Base-by-base conservation (phyloP, 2,113 vertebrate species). In the Paralichthys olivaceus region DNA sequence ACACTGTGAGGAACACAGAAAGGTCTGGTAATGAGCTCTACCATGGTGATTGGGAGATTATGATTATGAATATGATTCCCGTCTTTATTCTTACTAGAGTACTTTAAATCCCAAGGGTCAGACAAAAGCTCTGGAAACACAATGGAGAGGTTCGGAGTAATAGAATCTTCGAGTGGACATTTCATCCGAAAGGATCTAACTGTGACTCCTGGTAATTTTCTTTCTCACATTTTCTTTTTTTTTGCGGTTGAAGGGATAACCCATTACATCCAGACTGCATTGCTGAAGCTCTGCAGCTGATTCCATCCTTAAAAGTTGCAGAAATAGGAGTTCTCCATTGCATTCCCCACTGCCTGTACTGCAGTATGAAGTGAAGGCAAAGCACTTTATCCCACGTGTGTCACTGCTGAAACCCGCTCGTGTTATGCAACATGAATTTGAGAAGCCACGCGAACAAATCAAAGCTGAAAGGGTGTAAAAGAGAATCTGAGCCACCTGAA, bases 1-100 rank as follows among this genome's bases (percentile, higher is more conserved):
- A 85, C 81, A 89, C 81, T 69, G 83, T 63, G 77, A 91, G 85
- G 75, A 91, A 88, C 91, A 90, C 76, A 86, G 84, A 93, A 89
- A 91, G 90, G 84, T 92, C 90, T 91, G 84, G 90, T 93, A 92
- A 94, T 93, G 88, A 94, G 91, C 92, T 90, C 86, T 43, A 84
- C 88, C 84, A 86, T 78, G 89, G 83, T 81, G 87, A 93, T 90
- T 87, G 86, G 75, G 76, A 91, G 91, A 90, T 93, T 94, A 92
- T 92, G 85, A 93, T 93, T 91, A 92, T 91, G 90, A 92, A 91
- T 91, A 89, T 90, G 88, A 92, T 91, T 93, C 90, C 85, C 77
- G 75, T 72, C 85, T 93, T 92, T 91, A 87, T 90, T 85, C 88
- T 77, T 79, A 77, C 67, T 69, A 80, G 83, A 87, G 85, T 80